phyloP scores from a whole-genome alignment of 2,888 invertebrate species.

The Leptopterna dolabrata region DNA sequence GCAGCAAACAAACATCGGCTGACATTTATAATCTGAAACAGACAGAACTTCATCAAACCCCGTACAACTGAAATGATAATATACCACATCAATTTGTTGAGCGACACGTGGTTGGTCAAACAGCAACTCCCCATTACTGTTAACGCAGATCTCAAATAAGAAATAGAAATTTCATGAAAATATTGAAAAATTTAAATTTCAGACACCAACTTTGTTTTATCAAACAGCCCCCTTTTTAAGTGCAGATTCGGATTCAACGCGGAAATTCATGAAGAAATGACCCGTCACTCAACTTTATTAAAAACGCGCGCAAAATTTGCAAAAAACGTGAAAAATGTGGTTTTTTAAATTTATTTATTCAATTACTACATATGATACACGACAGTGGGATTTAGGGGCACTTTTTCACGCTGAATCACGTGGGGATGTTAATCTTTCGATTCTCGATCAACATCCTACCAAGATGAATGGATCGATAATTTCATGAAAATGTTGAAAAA shows the following conservation, averaged over 20 bases:
- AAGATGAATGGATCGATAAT: too few species aligned
- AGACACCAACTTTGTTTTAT: too few species aligned
- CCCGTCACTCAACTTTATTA: too few species aligned
- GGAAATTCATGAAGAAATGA: too few species aligned
- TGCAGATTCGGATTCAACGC: background rate
- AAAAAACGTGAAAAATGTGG: background rate
- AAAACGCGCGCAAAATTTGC: too few species aligned
- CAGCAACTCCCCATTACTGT: too few species aligned
- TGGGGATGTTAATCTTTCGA: too few species aligned
- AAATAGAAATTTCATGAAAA: background rate
- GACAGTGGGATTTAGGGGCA: background rate
- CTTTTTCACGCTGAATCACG: background rate
- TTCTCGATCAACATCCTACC: too few species aligned
- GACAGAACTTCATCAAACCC: background rate
- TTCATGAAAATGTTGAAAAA: too few species aligned
- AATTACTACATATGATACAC: background rate
- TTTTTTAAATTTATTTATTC: too few species aligned
- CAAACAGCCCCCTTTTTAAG: background rate
- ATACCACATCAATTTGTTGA: background rate
- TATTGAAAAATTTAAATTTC: background rate
- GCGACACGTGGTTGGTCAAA: too few species aligned
- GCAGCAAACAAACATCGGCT: conserved; percentile 36
- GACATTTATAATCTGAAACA: conserved; percentile 28
- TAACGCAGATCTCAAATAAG: background rate
- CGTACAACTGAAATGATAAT: background rate